Conservation (phyloP, 2,113 vertebrate species). For the Rostratula benghalensis region DNA sequence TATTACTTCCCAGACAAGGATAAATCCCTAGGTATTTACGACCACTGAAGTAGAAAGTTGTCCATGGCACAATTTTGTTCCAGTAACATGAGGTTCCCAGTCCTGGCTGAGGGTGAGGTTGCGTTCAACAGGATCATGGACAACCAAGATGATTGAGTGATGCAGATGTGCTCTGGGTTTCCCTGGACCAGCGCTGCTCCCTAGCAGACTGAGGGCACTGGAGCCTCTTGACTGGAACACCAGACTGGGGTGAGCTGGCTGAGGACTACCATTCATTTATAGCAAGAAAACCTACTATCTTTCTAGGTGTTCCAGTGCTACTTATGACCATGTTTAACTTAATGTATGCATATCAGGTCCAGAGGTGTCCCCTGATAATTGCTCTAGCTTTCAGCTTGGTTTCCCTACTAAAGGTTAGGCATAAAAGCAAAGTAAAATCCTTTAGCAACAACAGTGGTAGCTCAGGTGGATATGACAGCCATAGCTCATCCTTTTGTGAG, state of each 20-base stretch:
- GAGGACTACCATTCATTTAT: neutral
- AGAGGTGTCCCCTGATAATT: no score
- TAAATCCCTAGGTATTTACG: neutral
- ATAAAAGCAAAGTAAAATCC: neutral
- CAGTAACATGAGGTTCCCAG: neutral
- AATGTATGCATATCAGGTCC: neutral
- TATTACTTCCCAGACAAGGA: neutral
- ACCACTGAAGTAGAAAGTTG: neutral
- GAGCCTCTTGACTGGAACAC: neutral
- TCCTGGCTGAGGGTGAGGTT: neutral
- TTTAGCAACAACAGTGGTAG: neutral
- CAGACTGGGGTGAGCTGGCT: neutral
- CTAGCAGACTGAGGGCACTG: neutral
- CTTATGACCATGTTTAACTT: accelerated
- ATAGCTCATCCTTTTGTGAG: neutral
- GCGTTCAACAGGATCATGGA: no score
- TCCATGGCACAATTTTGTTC: neutral
- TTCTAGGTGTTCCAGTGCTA: neutral
- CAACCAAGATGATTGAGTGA: neutral
- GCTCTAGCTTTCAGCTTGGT: neutral
- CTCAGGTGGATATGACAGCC: neutral
- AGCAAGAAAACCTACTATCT: neutral
- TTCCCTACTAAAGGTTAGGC: neutral
- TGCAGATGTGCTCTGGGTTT: neutral
- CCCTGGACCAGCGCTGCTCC: neutral